Conservation (phyloP, 2,888 invertebrate species). For the Rotaria socialis region DNA sequence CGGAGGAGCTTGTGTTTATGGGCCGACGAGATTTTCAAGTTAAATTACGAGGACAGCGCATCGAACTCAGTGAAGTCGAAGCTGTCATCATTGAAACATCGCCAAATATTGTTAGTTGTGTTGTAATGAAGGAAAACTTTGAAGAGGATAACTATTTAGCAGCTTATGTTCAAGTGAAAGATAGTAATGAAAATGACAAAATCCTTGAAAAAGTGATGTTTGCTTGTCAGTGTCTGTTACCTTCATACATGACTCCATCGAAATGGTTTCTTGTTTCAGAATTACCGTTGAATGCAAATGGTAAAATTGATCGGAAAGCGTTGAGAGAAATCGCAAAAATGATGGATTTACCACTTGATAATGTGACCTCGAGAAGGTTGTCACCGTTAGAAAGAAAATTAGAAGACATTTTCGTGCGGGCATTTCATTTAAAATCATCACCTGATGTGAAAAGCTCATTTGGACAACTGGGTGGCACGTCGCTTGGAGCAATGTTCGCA, state of each 20-base stretch:
- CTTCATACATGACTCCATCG: slow-evolving; percentile 10
- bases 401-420: not conserved
- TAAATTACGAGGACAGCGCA: not conserved
- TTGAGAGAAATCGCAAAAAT: too few relatives aligned
- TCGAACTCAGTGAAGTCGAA: not conserved
- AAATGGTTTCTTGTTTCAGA: not conserved
- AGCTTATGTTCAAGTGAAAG: not conserved
- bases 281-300: not conserved
- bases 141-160: not conserved
- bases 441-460: not conserved
- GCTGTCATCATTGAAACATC: not conserved
- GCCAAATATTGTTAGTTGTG: not conserved
- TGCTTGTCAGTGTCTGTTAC: not conserved
- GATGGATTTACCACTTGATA: not conserved
- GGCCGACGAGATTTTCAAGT: not conserved
- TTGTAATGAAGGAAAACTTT: not conserved
- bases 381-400: not conserved
- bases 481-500: not conserved
- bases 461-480: not conserved
- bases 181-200: not conserved
- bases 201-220: not conserved
- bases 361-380: not conserved
- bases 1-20: not conserved
- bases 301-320: not conserved
- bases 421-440: not conserved